phyloP scores from a whole-genome alignment of 2,113 vertebrate species.

The Misgurnus anguillicaudatus region DNA sequence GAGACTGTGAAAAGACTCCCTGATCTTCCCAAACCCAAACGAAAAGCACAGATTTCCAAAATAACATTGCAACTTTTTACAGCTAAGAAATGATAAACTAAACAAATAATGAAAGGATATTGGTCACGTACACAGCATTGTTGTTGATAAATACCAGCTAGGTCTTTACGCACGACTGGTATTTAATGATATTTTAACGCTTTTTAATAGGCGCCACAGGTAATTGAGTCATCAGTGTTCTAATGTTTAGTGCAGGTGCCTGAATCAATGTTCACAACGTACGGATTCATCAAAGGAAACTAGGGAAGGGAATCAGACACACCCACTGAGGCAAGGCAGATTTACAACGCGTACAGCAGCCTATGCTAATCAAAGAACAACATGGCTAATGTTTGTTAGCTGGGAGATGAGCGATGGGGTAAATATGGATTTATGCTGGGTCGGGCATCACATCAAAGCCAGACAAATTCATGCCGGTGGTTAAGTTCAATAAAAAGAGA shows the following conservation, averaged over 20 bases:
- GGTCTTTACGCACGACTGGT: neutral
- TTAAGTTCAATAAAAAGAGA: constrained; percentile 74
- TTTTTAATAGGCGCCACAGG: neutral
- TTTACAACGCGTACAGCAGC: constrained; percentile 33
- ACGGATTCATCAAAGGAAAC: neutral
- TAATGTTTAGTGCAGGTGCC: neutral
- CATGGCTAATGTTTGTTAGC: constrained; percentile 67
- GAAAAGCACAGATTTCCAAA: neutral
- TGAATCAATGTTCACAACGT: neutral
- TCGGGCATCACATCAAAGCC: constrained; percentile 71
- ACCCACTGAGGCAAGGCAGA: neutral
- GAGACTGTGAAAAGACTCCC: neutral
- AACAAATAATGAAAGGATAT: neutral
- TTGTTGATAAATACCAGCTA: constrained; percentile 4
- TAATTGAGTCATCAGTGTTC: constrained; percentile 15
- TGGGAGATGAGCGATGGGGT: constrained; percentile 64
- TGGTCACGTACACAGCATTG: neutral
- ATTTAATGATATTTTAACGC: no score
- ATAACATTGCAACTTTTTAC: neutral
- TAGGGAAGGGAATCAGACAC: neutral
- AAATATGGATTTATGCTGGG: constrained; percentile 75
- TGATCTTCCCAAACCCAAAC: neutral
- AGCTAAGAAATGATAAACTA: neutral
- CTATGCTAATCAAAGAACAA: constrained; percentile 49
- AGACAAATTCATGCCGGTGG: constrained; percentile 68